phyloP scores from a whole-genome alignment of 2,113 vertebrate genomes.

The Montifringilla adamsi region DNA sequence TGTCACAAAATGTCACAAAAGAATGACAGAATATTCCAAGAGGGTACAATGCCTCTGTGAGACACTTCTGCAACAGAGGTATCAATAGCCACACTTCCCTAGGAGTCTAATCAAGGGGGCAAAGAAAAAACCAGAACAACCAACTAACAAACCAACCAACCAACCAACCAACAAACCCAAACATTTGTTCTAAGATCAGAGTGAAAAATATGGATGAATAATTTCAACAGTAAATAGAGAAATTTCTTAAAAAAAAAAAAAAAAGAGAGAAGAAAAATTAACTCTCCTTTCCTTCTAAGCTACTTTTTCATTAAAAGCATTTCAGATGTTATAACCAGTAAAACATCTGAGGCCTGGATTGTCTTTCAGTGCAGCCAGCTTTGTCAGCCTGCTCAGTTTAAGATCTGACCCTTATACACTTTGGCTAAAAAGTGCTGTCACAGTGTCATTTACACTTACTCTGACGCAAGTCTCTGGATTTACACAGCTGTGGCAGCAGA shows the following conservation, averaged over 20 bases:
- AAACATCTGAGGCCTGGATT: background rate
- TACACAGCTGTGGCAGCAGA: constrained; percentile 20
- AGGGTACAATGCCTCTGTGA: background rate
- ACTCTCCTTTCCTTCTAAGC: background rate
- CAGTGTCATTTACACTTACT: constrained; percentile 16
- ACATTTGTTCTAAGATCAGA: background rate
- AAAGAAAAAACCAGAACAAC: background rate
- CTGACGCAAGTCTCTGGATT: constrained; percentile 24
- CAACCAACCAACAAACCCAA: background rate
- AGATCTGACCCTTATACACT: constrained; percentile 12
- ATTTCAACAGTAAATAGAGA: background rate
- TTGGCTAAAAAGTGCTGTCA: constrained; percentile 7
- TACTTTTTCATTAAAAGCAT: background rate
- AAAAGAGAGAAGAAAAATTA: background rate
- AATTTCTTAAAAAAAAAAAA: background rate
- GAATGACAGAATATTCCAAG: background rate
- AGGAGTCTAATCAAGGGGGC: background rate
- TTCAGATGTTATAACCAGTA: background rate
- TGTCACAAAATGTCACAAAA: background rate
- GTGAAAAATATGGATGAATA: background rate
- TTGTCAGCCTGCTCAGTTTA: background rate
- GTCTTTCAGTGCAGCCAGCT: background rate
- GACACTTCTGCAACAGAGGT: background rate
- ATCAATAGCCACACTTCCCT: background rate
- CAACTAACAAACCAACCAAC: background rate